Evolutionary conservation across 2,797 vertebrate genomes (phyloP).

Genomic region (Decapterus maruadsi): DNA sequence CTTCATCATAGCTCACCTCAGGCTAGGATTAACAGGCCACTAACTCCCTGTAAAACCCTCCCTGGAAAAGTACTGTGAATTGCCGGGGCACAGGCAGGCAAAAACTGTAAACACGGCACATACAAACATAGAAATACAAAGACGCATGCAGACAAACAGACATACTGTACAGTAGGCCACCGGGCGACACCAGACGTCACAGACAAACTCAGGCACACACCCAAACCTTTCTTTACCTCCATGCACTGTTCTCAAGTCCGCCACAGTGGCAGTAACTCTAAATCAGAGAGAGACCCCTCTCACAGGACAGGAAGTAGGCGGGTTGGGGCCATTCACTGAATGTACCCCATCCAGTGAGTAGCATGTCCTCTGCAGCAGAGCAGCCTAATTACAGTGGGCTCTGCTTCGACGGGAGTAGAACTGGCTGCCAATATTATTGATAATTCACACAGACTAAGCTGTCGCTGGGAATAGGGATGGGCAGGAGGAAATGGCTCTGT

Average conservation of each 20-base stretch:
- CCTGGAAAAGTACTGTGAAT: constrained; percentile 56
- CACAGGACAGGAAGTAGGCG: constrained; percentile 33
- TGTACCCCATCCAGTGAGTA: constrained; percentile 59
- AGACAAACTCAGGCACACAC: constrained; percentile 14
- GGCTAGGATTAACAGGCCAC: constrained; percentile 80
- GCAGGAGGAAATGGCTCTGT: constrained; percentile 76
- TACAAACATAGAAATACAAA: constrained; percentile 23
- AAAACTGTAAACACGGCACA: constrained; percentile 36
- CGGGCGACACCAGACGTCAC: constrained; percentile 19
- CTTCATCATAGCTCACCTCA: constrained; percentile 79
- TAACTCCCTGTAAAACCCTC: constrained; percentile 71
- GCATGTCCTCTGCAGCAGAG: constrained; percentile 73
- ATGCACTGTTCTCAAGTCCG: constrained; percentile 26
- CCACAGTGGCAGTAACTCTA: constrained; percentile 34
- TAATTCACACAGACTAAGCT: constrained; percentile 84
- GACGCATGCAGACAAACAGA: constrained; percentile 20
- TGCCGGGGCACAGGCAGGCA: constrained; percentile 33
- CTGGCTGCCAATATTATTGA: constrained; percentile 83
- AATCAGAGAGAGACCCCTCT: constrained; percentile 52
- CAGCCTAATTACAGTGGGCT: constrained; percentile 79
- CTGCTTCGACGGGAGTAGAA: constrained; percentile 74
- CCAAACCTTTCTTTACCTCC: constrained; percentile 36
- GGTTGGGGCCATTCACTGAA: constrained; percentile 47
- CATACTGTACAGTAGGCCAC: constrained; percentile 15
- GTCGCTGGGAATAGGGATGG: constrained; percentile 79